Percentiles rank a stretch among this genome's conserved stretches.
Conservation (phyloP, 1,140 invertebrate species). For the Drosophila kurseongensis region DNA sequence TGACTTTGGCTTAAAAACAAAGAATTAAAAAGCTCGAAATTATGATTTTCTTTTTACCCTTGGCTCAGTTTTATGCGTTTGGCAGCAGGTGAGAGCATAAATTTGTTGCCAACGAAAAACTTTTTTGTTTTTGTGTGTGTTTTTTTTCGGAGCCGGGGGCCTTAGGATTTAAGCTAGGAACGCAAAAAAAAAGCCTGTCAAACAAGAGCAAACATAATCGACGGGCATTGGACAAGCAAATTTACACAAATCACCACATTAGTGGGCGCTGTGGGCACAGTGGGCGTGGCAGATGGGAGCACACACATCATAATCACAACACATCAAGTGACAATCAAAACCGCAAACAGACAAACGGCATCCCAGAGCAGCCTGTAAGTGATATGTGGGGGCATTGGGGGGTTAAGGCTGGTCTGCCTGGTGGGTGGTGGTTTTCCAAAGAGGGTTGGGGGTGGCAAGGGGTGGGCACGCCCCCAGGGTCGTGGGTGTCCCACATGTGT, state of each 20-base stretch:
- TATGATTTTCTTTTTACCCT: slow-evolving; percentile 30
- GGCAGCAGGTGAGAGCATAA: slow-evolving; percentile 50
- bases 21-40: slow-evolving; percentile 39
- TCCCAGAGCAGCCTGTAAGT: slow-evolving; percentile 65
- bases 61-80: slow-evolving; percentile 39
- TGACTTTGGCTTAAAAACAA: slow-evolving; percentile 56
- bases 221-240: slow-evolving; percentile 73
- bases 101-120: slow-evolving; percentile 13
- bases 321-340: slow-evolving; percentile 83
- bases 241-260: slow-evolving; percentile 78
- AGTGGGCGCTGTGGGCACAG: slow-evolving; percentile 39
- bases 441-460: not conserved
- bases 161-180: slow-evolving; percentile 4
- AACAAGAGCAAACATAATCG: slow-evolving; percentile 69
- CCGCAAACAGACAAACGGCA: slow-evolving; percentile 81
- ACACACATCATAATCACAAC: slow-evolving; percentile 75
- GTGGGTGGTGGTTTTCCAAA: slow-evolving; percentile 1
- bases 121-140: not conserved
- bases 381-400: slow-evolving; percentile 44
- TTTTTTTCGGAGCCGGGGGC: not conserved
- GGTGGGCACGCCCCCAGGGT: not conserved
- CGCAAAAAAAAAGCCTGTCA: slow-evolving; percentile 32
- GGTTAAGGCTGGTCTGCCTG: slow-evolving; percentile 7
- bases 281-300: slow-evolving; percentile 19
- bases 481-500: slow-evolving; percentile 45